phyloP scores from a whole-genome alignment of 92 coral and sea anemone genomes.

The Porites evermanni region DNA sequence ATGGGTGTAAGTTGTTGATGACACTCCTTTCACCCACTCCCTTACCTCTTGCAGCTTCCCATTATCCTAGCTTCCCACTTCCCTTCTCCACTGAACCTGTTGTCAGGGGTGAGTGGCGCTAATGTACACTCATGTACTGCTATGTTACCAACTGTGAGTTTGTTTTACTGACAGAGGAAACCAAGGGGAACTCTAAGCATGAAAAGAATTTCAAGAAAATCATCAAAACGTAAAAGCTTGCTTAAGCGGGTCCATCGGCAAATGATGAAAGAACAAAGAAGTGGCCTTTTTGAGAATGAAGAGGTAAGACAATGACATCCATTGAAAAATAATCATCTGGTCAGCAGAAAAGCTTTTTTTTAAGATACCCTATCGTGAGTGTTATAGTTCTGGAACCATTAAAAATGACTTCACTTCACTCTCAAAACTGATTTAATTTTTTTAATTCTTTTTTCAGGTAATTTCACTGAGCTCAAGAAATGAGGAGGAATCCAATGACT shows the following conservation, averaged over 20 bases:
- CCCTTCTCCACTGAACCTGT: too few relatives aligned
- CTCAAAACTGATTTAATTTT: neutral
- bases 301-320: conserved; percentile 62
- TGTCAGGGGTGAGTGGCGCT: too few relatives aligned
- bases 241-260: conserved; percentile 92
- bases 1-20: too few relatives aligned
- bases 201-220: conserved; percentile 71
- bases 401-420: neutral
- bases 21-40: too few relatives aligned
- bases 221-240: conserved; percentile 87
- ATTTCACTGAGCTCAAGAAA: conserved; percentile 58
- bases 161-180: conserved; percentile 30
- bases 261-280: conserved; percentile 89
- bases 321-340: too few relatives aligned
- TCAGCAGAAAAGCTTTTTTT: too few relatives aligned
- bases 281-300: conserved; percentile 96
- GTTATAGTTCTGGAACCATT: neutral
- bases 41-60: too few relatives aligned
- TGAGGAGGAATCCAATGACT: conserved; percentile 74
- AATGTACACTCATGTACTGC: too few relatives aligned
- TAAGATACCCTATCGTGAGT: too few relatives aligned
- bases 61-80: too few relatives aligned
- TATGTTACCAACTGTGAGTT: too few relatives aligned
- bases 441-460: conserved; percentile 39
- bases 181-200: conserved; percentile 40